Conservation (phyloP, 2,888 invertebrate genomes). For the Eilema sororculum region DNA sequence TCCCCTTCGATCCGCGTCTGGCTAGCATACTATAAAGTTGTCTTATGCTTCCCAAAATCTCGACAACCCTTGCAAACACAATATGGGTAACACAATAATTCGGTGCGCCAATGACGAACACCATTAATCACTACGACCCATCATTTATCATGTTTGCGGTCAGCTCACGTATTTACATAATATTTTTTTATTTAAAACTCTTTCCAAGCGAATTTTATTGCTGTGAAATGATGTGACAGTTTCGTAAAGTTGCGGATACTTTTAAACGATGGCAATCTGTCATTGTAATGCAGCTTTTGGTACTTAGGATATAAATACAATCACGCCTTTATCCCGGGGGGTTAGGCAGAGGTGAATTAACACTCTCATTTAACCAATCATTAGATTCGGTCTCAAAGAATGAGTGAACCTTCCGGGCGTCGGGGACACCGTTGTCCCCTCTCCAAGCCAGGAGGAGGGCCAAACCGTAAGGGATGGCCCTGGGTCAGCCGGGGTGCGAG, state of each 20-base stretch:
- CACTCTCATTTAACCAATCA: no score
- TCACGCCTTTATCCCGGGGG: no score
- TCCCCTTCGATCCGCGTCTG: no score
- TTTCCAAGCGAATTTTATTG: conserved; percentile 52
- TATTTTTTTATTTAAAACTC: conserved; percentile 48
- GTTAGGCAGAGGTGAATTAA: no score
- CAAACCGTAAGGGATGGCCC: no score
- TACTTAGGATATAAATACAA: no score
- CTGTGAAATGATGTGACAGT: conserved; percentile 51
- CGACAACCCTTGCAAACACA: conserved; percentile 12
- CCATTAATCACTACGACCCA: conserved; percentile 42
- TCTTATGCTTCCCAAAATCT: background rate
- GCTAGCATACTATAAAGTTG: background rate
- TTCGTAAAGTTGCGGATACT: conserved; percentile 20
- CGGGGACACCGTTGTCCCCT: no score
- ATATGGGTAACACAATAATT: conserved; percentile 28
- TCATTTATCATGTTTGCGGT: conserved; percentile 64
- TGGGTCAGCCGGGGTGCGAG: no score
- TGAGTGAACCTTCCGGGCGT: no score
- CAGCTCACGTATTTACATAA: conserved; percentile 62
- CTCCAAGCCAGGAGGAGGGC: no score
- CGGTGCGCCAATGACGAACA: conserved; percentile 34
- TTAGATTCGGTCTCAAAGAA: no score
- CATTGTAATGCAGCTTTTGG: background rate
- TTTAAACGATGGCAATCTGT: conserved; percentile 13